Evolutionary conservation across 2,888 invertebrate genomes (phyloP).

Genomic region (Nomada ruficornis): DNA sequence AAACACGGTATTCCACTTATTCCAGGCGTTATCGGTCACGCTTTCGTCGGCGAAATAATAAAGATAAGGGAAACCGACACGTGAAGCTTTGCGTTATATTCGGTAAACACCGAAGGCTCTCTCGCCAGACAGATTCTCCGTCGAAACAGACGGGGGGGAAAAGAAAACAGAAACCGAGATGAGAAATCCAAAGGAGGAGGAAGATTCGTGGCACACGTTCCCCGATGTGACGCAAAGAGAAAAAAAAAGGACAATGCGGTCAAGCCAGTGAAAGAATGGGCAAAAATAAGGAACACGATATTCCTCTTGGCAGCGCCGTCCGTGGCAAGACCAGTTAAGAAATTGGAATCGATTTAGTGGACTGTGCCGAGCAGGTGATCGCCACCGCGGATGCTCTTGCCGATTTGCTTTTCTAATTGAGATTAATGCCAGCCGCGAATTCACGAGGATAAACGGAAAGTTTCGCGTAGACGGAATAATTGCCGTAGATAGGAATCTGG

Average conservation of each 20-base stretch:
- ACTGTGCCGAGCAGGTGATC: slow-evolving; percentile 29
- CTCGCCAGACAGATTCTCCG: background rate
- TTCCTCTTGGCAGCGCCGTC: slow-evolving; percentile 57
- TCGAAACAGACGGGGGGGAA: background rate
- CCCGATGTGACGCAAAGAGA: background rate
- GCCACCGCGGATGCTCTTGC: slow-evolving; percentile 33
- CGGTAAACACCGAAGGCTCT: slow-evolving; percentile 12
- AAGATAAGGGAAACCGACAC: slow-evolving; percentile 36
- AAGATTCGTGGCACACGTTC: slow-evolving; percentile 20
- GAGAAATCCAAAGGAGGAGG: background rate
- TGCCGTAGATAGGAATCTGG: slow-evolving; percentile 72
- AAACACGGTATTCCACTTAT: slow-evolving; percentile 60
- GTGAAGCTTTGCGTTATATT: slow-evolving; percentile 27
- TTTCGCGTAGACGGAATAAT: slow-evolving; percentile 75
- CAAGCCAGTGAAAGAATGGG: background rate
- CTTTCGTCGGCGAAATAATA: slow-evolving; percentile 32
- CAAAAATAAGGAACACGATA: slow-evolving; percentile 63
- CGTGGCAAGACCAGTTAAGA: slow-evolving; percentile 43
- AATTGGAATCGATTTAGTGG: slow-evolving; percentile 66
- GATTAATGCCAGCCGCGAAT: slow-evolving; percentile 73
- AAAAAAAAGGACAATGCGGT: background rate
- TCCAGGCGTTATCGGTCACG: slow-evolving; percentile 23
- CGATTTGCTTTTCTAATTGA: slow-evolving; percentile 71
- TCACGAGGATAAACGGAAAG: slow-evolving; percentile 65
- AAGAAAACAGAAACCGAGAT: background rate